Evolutionary conservation across 2,888 invertebrate species (phyloP), one percentile per base, ranked within the genome.

Genomic region (Coleophora flavipennella): DNA sequence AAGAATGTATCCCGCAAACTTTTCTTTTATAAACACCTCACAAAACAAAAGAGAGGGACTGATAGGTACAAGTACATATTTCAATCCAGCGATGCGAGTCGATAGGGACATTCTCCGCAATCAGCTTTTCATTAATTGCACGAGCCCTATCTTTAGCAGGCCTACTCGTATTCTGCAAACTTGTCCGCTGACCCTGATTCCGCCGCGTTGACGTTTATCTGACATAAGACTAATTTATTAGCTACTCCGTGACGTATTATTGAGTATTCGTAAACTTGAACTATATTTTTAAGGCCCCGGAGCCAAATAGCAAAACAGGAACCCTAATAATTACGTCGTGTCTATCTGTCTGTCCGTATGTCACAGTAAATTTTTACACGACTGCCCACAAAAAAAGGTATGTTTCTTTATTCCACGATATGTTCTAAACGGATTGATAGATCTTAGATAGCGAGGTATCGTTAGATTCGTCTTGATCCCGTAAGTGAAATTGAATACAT

Each of bases 101-200:
- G 58, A 49, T 40, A 46, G 53, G 59, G 64, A 68, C 63, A 63
- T 68, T 60, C 55, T 57, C 64, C 63, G 52, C 67, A 71, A 76
- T 73, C 75, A 73, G 75, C 74, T 71, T 69, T 74, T 71, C 75
- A 73, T 79, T 79, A 74, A 79, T 76, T 78, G 75, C 62, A 60
- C 49, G 62, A 63, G 62, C 59, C 64, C 72, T 70, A 75, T 77
- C 66, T 63, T 45, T 53, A 36, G 28, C 13, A 14, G 33, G 11
- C 32, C 11, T 20, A 31, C 31, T 14, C 64, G 71, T 68, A 72
- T 20, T 76, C 66, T 60, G 45, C 29, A 29, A 29, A 29, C 4
- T n/a, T 9, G 11, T 8, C 11, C 62, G 62, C 62, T 59, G 67
- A 62, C 66, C 68, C 58, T 68, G 62, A 66, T 64, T 64, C 61